A percentile compares a stretch with the other conserved stretches of the same genome.
These are phyloP conservation scores for Cephalophus harveyi DNA, from an alignment of 2,113 vertebrate species.

Conservation along the genomic window DNA sequence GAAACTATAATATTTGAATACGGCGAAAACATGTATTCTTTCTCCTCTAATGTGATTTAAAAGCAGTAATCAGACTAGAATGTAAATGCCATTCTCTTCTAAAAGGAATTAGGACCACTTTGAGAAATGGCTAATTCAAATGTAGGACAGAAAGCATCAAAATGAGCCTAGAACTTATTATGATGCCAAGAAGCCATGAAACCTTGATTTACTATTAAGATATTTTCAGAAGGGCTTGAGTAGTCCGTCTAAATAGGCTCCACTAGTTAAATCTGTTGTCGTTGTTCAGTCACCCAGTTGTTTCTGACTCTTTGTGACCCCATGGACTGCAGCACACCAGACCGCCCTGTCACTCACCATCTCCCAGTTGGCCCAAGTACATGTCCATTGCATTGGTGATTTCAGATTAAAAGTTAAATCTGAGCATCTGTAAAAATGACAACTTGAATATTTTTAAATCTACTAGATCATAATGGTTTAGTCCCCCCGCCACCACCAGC, in stretches of 20 bases:
- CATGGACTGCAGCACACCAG: background rate
- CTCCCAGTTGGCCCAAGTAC: background rate
- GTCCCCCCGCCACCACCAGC: accelerated
- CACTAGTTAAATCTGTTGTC: background rate
- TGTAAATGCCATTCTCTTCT: background rate
- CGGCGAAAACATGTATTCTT: background rate
- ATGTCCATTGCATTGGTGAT: background rate
- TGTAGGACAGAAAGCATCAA: background rate
- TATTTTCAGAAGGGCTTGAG: background rate
- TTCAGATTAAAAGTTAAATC: background rate
- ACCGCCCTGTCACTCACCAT: background rate
- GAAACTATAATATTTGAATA: background rate
- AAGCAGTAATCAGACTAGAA: background rate
- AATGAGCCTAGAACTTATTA: background rate
- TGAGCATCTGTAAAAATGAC: background rate
- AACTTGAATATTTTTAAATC: background rate
- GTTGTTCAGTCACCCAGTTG: accelerated
- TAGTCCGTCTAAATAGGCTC: background rate
- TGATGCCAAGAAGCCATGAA: background rate
- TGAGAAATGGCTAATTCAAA: conserved; percentile 9
- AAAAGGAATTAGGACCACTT: background rate
- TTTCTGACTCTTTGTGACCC: no score
- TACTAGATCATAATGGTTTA: background rate
- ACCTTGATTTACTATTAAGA: background rate
- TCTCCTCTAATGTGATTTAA: background rate